Base-by-base conservation (phyloP, 2,888 invertebrate genomes). In the Alsophila aescularia region DNA sequence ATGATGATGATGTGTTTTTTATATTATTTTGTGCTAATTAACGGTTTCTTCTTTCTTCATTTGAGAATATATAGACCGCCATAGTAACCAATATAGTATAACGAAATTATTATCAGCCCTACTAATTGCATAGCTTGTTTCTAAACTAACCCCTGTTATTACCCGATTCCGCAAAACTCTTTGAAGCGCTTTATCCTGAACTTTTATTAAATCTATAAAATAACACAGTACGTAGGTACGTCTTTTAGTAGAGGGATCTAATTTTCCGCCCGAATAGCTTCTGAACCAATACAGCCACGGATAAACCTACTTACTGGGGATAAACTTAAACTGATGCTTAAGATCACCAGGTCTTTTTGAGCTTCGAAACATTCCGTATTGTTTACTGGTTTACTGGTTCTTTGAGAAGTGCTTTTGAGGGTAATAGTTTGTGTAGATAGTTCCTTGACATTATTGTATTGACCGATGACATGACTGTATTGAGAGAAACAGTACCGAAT, bases 231-330 rank as follows among this genome's bases (percentile, higher is more conserved):
- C 49, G 48, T 45, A 45, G 49, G 48, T 58, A 52, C 63, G 57
- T 69, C 65, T 72, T 67, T 70, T 47, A 61, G 60, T 53, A 64
- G 60, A 67, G 59, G 67, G 72, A 77, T 75, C 75, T 81, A 77
- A 83, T 83, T 83, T 83, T 83, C 79, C 77, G 75, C 76, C 37
- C 70, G 77, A 78, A 69, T 60, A 67, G 64, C 65, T 62, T 72
- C 67, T 77, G 77, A 81, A 79, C 79, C 79, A 81, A 79, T 76
- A 77, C 70, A 72, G 73, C 70, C 67, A 61, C 63, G 73, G 76
- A 76, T 79, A 81, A 79, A 77, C 76, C 72, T 73, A 70, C 79
- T 80, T 79, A 73, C 69, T 62, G 34, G 59, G 76, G 79, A 77
- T 81, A 76, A 77, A 81, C 67, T 71, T 72, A 71, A 78, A 74